Evolutionary conservation across 2,797 vertebrate genomes (phyloP), one percentile per base, ranked within the genome.

Genomic region (Neosilurus hyrtlii): DNA sequence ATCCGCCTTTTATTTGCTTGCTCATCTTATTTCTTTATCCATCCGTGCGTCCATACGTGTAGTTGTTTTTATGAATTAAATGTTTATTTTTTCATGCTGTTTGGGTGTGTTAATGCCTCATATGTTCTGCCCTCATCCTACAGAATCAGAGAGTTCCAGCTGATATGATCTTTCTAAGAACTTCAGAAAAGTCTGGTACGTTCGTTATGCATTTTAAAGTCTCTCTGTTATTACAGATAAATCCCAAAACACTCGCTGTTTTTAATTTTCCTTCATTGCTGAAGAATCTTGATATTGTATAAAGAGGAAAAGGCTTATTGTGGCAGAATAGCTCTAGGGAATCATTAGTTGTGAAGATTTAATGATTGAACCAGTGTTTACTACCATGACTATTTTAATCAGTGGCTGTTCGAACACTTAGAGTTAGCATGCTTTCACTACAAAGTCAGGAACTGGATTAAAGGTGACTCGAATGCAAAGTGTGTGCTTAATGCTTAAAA

Each of bases 91-190:
- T 43, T 6, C 37, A 43, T 43, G 43, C 43, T 43, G 43, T 43
- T 43, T 43, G 30, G 30, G 43, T 43, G 43, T 43, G 43, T 43
- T 43, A 43, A 43, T 43, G 43, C 8, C 43, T 43, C 43, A 15
- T 73, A 16, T 63, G 37, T 71, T 66, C 26, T 79, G 35, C 35
- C 61, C 67, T 81, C 83, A 20, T 76, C 59, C 20, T 89, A 80
- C 87, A 99, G 98, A 98, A 99, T 92, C 98, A 99, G 84, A 96
- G 98, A 94, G 96, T 99, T 92, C 97, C 98, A 56, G 98, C 97
- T 84, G 98, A 99, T 91, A 97, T 99, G 98, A 94, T 99, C 56
- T 99, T 99, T 90, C 93, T 99, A 87, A 95, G 97, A 91, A 99
- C 98, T 0, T 96, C 98, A 0, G 97, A 99, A 91, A 99, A 98